Conservation (phyloP, 53 echinoderm and acorn worm species). For the Apostichopus leukothele region DNA sequence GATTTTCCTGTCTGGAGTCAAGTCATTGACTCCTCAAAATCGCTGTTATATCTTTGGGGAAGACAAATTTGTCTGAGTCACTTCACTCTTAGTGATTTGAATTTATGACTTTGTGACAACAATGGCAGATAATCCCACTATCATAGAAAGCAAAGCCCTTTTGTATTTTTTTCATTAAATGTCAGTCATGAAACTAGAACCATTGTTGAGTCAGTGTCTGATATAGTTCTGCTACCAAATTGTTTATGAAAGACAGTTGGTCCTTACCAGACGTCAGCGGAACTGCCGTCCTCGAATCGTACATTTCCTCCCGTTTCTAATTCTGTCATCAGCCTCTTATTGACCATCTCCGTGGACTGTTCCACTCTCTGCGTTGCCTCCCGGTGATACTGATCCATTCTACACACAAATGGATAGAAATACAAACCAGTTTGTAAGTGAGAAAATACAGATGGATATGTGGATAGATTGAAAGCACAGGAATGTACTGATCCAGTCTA, state of each 20-base stretch:
- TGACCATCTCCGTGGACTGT: constrained; percentile 64
- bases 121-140: too few species aligned
- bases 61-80: too few species aligned
- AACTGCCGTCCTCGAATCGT: constrained; percentile 94
- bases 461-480: not conserved
- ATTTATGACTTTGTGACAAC: too few species aligned
- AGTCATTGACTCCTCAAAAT: too few species aligned
- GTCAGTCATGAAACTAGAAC: not conserved
- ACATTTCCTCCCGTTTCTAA: constrained; percentile 98
- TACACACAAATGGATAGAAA: constrained; percentile 21
- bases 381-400: constrained; percentile 76
- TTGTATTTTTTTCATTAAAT: too few species aligned
- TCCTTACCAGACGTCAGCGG: constrained; percentile 86
- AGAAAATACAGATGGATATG: not conserved
- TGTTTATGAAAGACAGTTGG: not conserved
- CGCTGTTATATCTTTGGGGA: too few species aligned
- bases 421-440: not conserved
- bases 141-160: too few species aligned
- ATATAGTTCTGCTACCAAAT: not conserved
- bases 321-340: constrained; percentile 82
- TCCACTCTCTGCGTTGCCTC: constrained; percentile 74
- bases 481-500: constrained; percentile 71
- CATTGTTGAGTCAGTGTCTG: not conserved
- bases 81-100: too few species aligned
- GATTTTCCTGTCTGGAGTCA: too few species aligned